These are phyloP conservation scores for Pterocles orientalis DNA, from an alignment of 2,113 vertebrate genomes.

Conservation along the genomic window DNA sequence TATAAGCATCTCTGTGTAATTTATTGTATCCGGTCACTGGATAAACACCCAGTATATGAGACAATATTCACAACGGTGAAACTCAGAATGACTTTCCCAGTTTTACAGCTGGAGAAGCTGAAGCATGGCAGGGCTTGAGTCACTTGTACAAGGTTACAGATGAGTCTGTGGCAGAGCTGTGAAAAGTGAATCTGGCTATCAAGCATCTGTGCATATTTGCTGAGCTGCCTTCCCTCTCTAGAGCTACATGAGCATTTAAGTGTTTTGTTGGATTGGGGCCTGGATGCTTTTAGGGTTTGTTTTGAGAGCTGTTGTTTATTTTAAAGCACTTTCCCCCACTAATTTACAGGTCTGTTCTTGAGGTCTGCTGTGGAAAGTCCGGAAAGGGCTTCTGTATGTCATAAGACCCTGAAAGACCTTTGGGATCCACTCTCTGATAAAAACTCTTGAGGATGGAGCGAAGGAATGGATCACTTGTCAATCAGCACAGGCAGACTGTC, in stretches of 20 bases:
- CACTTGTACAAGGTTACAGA: not conserved
- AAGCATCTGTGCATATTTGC: conserved; percentile 24
- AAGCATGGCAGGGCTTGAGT: not conserved
- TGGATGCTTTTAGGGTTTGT: conserved; percentile 56
- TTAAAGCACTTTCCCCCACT: conserved; percentile 17
- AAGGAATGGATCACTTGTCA: not conserved
- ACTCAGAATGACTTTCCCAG: not conserved
- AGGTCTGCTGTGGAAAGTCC: not conserved
- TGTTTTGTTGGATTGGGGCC: conserved; percentile 59
- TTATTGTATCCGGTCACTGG: not conserved
- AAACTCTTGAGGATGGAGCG: not conserved
- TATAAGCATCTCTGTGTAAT: not conserved
- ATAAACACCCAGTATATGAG: not conserved
- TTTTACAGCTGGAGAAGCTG: conserved; percentile 12
- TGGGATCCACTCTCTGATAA: not conserved
- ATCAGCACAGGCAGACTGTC: not conserved
- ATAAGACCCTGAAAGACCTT: not conserved
- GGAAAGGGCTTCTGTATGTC: not conserved
- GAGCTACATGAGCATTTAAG: conserved; percentile 45
- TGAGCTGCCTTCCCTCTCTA: conserved; percentile 22
- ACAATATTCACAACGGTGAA: not conserved
- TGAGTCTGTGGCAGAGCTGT: not conserved
- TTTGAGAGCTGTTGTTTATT: conserved; percentile 59
- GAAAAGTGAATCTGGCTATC: not conserved
- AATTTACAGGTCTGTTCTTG: conserved; percentile 28